These are phyloP conservation scores for Parascotia fuliginaria DNA, from an alignment of 2,888 invertebrate species.

Conservation along the genomic window DNA sequence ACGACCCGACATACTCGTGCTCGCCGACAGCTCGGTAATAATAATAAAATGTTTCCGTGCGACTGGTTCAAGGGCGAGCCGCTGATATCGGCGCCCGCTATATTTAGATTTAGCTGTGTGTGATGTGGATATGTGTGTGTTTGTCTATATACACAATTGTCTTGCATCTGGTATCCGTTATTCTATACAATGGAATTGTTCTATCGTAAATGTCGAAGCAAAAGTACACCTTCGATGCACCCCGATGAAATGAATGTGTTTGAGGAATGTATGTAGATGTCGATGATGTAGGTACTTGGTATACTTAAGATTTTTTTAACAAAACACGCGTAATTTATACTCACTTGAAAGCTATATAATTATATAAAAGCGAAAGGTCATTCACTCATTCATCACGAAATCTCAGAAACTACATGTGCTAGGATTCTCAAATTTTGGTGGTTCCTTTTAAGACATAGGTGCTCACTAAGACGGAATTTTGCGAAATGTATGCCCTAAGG, in stretches of 20 bases:
- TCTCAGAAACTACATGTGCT: too few species aligned
- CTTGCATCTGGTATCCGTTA: conserved; percentile 53
- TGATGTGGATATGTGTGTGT: conserved; percentile 71
- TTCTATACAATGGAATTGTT: conserved; percentile 23
- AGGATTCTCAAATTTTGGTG: too few species aligned
- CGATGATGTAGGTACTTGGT: background rate
- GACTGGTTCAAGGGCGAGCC: conserved; percentile 86
- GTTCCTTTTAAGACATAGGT: too few species aligned
- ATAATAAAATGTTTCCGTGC: conserved; percentile 86
- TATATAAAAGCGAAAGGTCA: too few species aligned
- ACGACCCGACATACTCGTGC: conserved; percentile 84
- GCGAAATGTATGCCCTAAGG: too few species aligned
- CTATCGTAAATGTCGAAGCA: conserved; percentile 5
- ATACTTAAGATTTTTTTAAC: background rate
- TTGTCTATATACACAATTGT: conserved; percentile 64
- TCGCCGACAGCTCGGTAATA: conserved; percentile 85
- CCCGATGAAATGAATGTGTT: background rate
- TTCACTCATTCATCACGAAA: too few species aligned
- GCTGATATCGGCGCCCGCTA: conserved; percentile 85
- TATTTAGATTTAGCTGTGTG: conserved; percentile 85
- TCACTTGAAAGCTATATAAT: too few species aligned
- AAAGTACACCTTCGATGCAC: conserved; percentile 12
- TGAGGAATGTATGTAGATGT: background rate
- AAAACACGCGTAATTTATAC: background rate
- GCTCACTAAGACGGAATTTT: too few species aligned